Conservation (phyloP, 2,888 invertebrate species). For the Netelia fuscicornis region DNA sequence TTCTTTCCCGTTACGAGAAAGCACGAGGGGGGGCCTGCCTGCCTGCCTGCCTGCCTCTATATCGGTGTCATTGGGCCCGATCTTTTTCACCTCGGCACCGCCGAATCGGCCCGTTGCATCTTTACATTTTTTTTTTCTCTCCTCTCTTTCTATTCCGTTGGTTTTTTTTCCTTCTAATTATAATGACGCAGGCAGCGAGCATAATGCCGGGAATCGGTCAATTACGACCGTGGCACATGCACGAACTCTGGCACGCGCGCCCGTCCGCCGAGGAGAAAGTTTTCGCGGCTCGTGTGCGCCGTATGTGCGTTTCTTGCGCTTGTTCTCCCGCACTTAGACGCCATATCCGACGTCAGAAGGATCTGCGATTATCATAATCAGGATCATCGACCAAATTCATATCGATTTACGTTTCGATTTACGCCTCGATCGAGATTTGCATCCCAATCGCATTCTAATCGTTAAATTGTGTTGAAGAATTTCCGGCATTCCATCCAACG, state of each 20-base stretch:
- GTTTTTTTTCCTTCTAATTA: conserved; percentile 44
- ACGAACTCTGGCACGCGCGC: no score
- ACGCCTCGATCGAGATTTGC: no score
- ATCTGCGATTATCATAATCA: no score
- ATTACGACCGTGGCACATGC: conserved; percentile 71
- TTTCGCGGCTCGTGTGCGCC: conserved; percentile 48
- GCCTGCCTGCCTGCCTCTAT: neutral
- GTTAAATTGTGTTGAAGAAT: no score
- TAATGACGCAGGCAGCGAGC: conserved; percentile 77
- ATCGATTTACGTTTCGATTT: no score
- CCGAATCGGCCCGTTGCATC: conserved; percentile 36
- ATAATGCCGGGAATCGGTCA: conserved; percentile 76
- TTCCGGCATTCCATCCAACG: neutral
- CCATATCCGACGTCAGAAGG: neutral
- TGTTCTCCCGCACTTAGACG: neutral
- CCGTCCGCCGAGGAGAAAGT: conserved; percentile 73
- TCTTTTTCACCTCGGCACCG: conserved; percentile 53
- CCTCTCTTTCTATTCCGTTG: conserved; percentile 10
- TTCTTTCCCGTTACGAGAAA: neutral
- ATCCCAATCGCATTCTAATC: no score
- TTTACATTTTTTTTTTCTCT: conserved; percentile 15
- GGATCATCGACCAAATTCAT: no score
- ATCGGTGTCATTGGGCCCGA: conserved; percentile 46
- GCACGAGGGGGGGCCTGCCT: neutral
- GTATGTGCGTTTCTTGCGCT: conserved; percentile 22